phyloP scores from a whole-genome alignment of 2,797 vertebrate genomes.

The Xerus rutilus region DNA sequence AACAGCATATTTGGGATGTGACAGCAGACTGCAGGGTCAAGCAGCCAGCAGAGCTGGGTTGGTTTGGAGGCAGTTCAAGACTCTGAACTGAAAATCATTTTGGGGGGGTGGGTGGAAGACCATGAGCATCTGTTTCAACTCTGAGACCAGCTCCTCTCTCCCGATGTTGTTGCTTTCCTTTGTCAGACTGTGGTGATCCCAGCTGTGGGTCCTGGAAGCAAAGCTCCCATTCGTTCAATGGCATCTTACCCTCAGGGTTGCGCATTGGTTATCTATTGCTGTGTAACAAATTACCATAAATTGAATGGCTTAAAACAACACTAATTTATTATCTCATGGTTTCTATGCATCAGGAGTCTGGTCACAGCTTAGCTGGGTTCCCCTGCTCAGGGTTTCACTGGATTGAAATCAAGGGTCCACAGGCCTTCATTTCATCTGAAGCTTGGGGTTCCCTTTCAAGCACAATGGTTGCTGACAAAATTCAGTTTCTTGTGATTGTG shows the following conservation, averaged over 20 bases:
- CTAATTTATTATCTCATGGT: conserved; percentile 47
- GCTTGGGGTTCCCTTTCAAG: background rate
- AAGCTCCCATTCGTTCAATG: conserved; percentile 46
- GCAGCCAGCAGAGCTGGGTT: conserved; percentile 71
- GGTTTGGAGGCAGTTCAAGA: conserved; percentile 76
- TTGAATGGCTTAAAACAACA: conserved; percentile 56
- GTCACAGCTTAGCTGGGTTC: conserved; percentile 22
- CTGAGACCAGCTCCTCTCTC: conserved; percentile 57
- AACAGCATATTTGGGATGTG: conserved; percentile 73
- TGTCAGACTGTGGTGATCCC: conserved; percentile 45
- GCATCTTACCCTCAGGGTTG: conserved; percentile 17
- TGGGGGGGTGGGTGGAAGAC: conserved; percentile 31
- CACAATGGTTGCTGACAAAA: conserved; percentile 27
- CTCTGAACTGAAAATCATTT: conserved; percentile 68
- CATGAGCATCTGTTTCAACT: conserved; percentile 77
- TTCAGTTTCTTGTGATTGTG: conserved; percentile 40
- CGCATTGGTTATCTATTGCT: conserved; percentile 58
- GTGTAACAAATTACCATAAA: conserved; percentile 32
- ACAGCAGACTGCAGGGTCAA: conserved; percentile 72
- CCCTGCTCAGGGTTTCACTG: conserved; percentile 23
- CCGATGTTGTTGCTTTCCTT: conserved; percentile 65
- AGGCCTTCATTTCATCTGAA: background rate
- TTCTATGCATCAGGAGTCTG: conserved; percentile 52
- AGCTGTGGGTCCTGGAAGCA: conserved; percentile 38
- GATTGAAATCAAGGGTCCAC: conserved; percentile 42